Evolutionary conservation across 2,113 vertebrate species (phyloP).

Genomic region (Corvus cornix): DNA sequence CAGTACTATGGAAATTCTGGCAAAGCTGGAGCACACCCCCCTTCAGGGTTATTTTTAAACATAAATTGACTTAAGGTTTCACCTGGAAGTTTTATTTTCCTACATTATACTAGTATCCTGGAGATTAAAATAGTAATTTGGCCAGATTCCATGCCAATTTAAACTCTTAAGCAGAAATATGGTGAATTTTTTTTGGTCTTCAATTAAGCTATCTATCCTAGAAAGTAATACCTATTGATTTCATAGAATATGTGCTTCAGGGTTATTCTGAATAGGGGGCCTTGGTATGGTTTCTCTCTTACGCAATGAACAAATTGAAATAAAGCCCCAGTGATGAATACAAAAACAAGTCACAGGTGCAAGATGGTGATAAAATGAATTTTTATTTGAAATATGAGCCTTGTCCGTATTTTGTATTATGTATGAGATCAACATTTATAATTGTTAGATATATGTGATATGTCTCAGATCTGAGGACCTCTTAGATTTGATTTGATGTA

Average conservation of each 20-base stretch:
- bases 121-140: not conserved
- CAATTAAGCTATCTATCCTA: not conserved
- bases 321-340: not conserved
- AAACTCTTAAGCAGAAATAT: not conserved
- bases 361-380: slow-evolving; percentile 32
- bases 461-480: not conserved
- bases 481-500: not conserved
- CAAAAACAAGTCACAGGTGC: not conserved
- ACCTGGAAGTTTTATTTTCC: not conserved
- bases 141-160: not conserved
- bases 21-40: not conserved
- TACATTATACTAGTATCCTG: not conserved
- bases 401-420: not conserved
- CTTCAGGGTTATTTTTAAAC: not conserved
- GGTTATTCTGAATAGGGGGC: not conserved
- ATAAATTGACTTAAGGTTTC: not conserved
- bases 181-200: not conserved
- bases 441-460: not conserved
- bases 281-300: not conserved
- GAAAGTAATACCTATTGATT: not conserved
- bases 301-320: not conserved
- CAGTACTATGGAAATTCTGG: not conserved
- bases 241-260: not conserved
- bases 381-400: not conserved
- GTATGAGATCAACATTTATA: not conserved